Conservation (phyloP, 2,888 invertebrate species). For the Meteorus colon region DNA sequence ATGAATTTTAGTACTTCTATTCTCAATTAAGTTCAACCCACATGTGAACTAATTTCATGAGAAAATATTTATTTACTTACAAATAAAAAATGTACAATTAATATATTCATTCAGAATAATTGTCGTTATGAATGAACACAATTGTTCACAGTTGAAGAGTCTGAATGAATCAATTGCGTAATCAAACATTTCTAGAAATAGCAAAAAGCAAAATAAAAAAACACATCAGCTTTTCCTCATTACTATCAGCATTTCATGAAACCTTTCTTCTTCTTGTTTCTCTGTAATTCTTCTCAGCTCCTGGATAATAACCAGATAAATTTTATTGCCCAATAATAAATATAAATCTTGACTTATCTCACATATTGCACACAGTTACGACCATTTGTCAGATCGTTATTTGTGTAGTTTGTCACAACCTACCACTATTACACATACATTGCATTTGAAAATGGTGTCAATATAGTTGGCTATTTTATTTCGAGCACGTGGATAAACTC, state of each 20-base stretch:
- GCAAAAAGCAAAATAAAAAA: not conserved
- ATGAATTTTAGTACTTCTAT: too few relatives aligned
- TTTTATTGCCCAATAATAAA: constrained; percentile 6
- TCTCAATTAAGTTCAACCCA: too few relatives aligned
- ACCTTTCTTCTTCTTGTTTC: not conserved
- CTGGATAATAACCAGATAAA: not conserved
- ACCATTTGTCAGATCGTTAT: not conserved
- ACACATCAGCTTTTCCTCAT: not conserved
- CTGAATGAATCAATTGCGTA: too few relatives aligned
- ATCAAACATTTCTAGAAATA: too few relatives aligned
- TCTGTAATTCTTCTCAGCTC: not conserved
- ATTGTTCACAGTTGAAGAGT: too few relatives aligned
- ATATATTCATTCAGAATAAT: too few relatives aligned
- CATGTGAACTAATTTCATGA: too few relatives aligned
- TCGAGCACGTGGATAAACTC: constrained; percentile 31
- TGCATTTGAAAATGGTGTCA: not conserved
- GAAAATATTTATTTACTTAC: too few relatives aligned
- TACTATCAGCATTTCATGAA: too few relatives aligned
- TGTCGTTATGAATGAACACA: too few relatives aligned
- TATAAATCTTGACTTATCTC: not conserved
- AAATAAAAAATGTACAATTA: too few relatives aligned
- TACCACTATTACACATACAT: not conserved
- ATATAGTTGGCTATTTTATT: not conserved
- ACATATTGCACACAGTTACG: not conserved
- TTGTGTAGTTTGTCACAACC: not conserved